Base-by-base conservation (phyloP, 1,140 invertebrate species). In the Ceratosolen fusciceps region DNA sequence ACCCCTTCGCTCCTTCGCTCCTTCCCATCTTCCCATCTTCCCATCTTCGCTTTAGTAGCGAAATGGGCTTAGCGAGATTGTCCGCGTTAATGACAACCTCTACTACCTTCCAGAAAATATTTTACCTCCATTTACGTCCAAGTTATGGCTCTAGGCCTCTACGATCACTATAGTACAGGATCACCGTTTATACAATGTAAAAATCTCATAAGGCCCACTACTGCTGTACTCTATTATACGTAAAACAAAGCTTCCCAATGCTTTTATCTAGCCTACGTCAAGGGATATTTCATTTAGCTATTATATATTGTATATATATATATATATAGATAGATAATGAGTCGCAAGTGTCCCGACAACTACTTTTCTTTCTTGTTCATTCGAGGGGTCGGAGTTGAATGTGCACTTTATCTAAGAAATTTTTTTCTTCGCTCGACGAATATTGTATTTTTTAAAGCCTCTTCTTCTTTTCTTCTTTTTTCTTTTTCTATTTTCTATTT, bases 201-300 rank as follows among this genome's bases (percentile, higher is more conserved):
- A n/a, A 8, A 4, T 47, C 34, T 62, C 3, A 0, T 68, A 47
- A 29, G 4, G 37, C 14, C 29, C n/a, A 16, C 10, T 29, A 68
- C 37, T 68, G 21, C 21, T 5, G 14, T 47, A 47, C 26, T 65
- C 29, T 26, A 68, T 1, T 47, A 24, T 56, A 12, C 5, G 9
- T 14, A 19, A 52, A 9, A 37, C 21, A 37, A n/a, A 37, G 3
- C 3, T n/a, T 37, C 19, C 0, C 14, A 68, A 68, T 26, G 39
- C n/a, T 68, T 12, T 68, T 68, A 47, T 47, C 67, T 68, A 47
- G 67, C 67, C 26, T 47, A 68, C 34, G 34, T 2, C 31, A 68
- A 26, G 39, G 21, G 67, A n/a, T 47, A 0, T 68, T 68, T 43
- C 24, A 14, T 12, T 68, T 26, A 14, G 0, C 26, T 68, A 47